Conservation (phyloP, 35 echinoderm and acorn worm genomes). For the Ophioderma brevispina region DNA sequence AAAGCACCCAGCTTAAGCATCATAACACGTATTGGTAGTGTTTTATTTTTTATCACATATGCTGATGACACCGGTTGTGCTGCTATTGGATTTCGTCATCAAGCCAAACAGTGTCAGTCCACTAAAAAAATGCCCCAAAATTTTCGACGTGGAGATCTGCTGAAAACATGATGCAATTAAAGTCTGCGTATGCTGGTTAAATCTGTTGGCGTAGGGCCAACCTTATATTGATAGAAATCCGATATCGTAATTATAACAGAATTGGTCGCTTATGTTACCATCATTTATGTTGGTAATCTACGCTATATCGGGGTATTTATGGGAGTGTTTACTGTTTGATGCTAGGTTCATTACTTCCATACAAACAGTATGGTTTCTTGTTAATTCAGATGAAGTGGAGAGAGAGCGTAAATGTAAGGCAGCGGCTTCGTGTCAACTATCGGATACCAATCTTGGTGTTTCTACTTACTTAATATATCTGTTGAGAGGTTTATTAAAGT, state of each 20-base stretch:
- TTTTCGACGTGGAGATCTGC: neutral
- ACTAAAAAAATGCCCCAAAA: neutral
- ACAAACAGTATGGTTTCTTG: neutral
- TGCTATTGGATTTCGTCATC: neutral
- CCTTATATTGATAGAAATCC: neutral
- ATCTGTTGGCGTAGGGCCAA: neutral
- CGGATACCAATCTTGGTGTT: neutral
- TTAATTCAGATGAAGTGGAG: neutral
- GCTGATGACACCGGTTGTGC: neutral
- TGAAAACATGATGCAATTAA: neutral
- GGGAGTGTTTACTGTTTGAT: neutral
- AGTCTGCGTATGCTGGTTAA: neutral
- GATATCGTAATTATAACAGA: neutral
- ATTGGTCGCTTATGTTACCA: neutral
- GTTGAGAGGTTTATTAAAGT: neutral
- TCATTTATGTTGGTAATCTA: neutral
- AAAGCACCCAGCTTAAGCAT: too few species aligned
- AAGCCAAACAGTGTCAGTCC: neutral
- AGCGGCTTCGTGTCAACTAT: neutral
- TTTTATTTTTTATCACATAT: neutral
- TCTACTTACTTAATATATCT: neutral
- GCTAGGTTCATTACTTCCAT: neutral
- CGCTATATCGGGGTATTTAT: neutral
- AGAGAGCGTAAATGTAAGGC: neutral
- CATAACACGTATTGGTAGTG: too few species aligned